Evolutionary conservation across 2,113 vertebrate genomes (phyloP).

Genomic region (Chlamydotis undulata): DNA sequence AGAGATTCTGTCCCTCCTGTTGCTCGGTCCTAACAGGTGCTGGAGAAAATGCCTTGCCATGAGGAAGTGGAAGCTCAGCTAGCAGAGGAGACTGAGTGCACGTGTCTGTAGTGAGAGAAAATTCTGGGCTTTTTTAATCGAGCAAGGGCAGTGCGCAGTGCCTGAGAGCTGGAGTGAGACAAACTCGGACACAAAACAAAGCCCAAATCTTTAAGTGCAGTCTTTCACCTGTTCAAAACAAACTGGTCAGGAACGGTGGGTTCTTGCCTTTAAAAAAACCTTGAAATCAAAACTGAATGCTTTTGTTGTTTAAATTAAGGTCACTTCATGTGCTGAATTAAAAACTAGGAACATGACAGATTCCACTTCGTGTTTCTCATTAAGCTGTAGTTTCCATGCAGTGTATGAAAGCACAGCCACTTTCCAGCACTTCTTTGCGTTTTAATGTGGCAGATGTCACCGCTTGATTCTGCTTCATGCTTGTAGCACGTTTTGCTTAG

Average conservation of each 20-base stretch:
- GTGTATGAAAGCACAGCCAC: background rate
- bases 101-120: rapidly evolving
- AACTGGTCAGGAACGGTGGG: rapidly evolving
- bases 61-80: background rate
- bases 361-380: background rate
- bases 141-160: no score
- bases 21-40: background rate
- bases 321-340: rapidly evolving
- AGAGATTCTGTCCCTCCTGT: background rate
- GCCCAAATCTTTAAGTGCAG: background rate
- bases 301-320: no score
- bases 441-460: background rate
- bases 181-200: rapidly evolving
- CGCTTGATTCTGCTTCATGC: background rate
- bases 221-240: background rate
- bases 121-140: background rate
- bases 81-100: background rate
- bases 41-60: background rate
- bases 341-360: background rate
- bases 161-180: background rate
- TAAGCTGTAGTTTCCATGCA: no score
- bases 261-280: background rate
- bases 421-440: background rate
- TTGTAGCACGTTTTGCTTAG: background rate
- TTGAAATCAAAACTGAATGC: rapidly evolving